These are phyloP conservation scores for Sthenelais limicola DNA, from an alignment of 2,888 invertebrate species.

Conservation along the genomic window DNA sequence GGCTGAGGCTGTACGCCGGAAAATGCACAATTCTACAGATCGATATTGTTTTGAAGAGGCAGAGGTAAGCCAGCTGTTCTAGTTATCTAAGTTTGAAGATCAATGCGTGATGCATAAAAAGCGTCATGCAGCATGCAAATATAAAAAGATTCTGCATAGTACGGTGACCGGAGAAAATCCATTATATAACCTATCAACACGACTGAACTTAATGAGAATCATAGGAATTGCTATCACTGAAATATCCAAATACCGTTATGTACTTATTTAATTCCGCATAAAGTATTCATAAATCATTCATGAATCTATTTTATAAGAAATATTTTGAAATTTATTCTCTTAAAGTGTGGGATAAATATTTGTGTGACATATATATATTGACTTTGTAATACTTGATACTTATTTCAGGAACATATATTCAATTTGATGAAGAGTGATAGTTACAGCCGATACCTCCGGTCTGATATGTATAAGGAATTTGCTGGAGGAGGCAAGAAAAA, in stretches of 20 bases:
- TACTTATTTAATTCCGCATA: background rate
- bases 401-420: conserved; percentile 92
- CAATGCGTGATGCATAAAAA: too few species aligned
- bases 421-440: conserved; percentile 99
- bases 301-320: background rate
- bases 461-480: conserved; percentile 98
- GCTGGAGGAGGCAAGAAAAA: conserved; percentile 96
- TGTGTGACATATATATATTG: too few species aligned
- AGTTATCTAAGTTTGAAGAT: too few species aligned
- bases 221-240: background rate
- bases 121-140: too few species aligned
- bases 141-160: too few species aligned
- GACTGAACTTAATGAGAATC: background rate
- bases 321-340: background rate
- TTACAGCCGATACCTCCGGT: conserved; percentile 96
- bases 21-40: conserved; percentile 66
- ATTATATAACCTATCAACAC: too few species aligned
- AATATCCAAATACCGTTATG: too few species aligned
- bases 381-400: too few species aligned
- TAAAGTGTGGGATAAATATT: too few species aligned
- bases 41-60: conserved; percentile 88
- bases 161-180: too few species aligned
- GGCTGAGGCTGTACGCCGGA: conserved; percentile 77
- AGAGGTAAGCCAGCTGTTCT: conserved; percentile 78
- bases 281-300: background rate